Evolutionary conservation across 2,888 invertebrate genomes (phyloP), one percentile per base, ranked within the genome.

Genomic region (Ichneumoninae sp.): DNA sequence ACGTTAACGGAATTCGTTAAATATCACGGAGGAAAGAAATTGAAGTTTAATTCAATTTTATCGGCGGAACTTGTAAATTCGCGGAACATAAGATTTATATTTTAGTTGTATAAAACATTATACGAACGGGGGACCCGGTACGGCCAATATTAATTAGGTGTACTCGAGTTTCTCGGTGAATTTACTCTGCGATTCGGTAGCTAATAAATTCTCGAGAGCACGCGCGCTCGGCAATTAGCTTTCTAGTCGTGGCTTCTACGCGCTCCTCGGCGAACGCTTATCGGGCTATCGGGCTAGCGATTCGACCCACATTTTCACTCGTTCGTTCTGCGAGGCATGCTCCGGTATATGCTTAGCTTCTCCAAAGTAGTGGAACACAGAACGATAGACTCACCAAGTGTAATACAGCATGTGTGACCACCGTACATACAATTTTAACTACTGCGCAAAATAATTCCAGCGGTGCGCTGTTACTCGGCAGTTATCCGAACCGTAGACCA

Each of bases 291-390:
- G 63, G 65, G 40, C 57, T 33, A 75, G 54, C 81, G 26, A 65
- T 81, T 81, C 81, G 86, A 84, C 86, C 84, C 79, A 86, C 54
- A 86, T 86, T 82, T 82, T 80, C 84, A 75, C 77, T 75, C 68
- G 66, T 78, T 85, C 73, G 68, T 77, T 73, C 77, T 63, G 54
- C 76, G 71, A 78, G 66, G 57, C 66, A 36, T 73, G 66, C 63
- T 36, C 80, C 3, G 74, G 36, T 70, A 70, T 60, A 40, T 40
- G 22, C 30, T 6, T 22, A 71, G 47, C 22, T 50, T 50, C 22
- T 65, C 10, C 63, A 40, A 40, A 63, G 71, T 22, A 66, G 66
- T 66, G n/a, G 74, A 16, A 73, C 52, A 54, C 44, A 26, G 57
- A 57, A 57, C 74, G 60, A 74, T 30, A 44, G 47, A 75, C 76